Conservation (phyloP, 2,113 vertebrate species). For the Carassius auratus region DNA sequence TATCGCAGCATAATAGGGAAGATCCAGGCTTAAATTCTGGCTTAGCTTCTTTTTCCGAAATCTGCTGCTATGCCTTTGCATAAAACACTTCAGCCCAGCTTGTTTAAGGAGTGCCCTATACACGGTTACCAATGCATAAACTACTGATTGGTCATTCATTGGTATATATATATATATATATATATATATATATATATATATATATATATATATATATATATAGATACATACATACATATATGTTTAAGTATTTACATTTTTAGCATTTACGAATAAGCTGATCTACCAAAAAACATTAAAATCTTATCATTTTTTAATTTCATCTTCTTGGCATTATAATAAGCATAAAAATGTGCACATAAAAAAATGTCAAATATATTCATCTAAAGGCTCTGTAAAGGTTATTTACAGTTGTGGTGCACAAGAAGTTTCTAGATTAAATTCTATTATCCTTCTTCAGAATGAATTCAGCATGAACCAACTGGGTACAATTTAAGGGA, state of each 20-base stretch:
- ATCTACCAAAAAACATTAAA: neutral
- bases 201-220: too few species aligned
- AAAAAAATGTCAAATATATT: neutral
- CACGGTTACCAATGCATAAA: neutral
- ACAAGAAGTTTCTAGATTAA: neutral
- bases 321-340: neutral
- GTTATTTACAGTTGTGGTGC: neutral
- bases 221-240: too few species aligned
- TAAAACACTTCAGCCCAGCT: neutral
- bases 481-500: neutral
- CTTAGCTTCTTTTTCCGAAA: neutral
- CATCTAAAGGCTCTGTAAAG: neutral
- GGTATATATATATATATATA: neutral
- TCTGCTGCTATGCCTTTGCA: neutral
- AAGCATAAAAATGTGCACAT: neutral
- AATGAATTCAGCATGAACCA: neutral
- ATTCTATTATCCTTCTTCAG: neutral
- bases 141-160: neutral
- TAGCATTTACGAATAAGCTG: neutral
- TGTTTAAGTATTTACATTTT: neutral
- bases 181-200: too few species aligned
- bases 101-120: neutral
- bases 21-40: slow-evolving; percentile 23
- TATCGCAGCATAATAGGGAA: neutral
- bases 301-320: neutral